Conservation (phyloP, 1,140 invertebrate genomes). For the Zaprionus ornatus region DNA sequence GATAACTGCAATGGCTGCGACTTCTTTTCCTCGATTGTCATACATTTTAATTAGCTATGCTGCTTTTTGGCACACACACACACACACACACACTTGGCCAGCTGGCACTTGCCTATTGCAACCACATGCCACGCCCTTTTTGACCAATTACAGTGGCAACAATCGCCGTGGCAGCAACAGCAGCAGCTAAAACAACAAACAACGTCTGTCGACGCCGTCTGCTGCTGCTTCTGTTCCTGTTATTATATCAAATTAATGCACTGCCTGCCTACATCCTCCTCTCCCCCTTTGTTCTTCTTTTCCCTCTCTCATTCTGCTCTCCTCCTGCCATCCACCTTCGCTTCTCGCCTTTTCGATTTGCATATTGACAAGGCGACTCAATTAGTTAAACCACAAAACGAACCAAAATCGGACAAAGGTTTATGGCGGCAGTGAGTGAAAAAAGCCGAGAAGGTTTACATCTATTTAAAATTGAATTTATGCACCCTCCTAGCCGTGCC, state of each 20-base stretch:
- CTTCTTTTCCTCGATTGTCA: constrained; percentile 16
- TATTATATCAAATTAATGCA: constrained; percentile 76
- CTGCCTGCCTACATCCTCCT: constrained; percentile 8
- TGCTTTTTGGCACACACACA: background rate
- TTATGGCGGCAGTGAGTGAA: background rate
- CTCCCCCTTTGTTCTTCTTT: background rate
- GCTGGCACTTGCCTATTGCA: constrained; percentile 18
- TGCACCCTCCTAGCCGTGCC: constrained; percentile 61
- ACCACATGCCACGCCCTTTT: background rate
- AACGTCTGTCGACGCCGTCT: constrained; percentile 3
- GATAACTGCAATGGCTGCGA: constrained; percentile 1
- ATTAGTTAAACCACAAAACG: constrained; percentile 82
- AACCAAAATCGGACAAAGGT: constrained; percentile 6
- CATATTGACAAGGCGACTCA: constrained; percentile 81
- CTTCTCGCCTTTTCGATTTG: constrained; percentile 48
- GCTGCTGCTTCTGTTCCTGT: constrained; percentile 38
- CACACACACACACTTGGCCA: background rate
- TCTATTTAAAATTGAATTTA: constrained; percentile 80
- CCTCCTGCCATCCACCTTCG: too few relatives aligned
- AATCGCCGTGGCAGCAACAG: constrained; percentile 15
- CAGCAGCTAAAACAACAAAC: constrained; percentile 43
- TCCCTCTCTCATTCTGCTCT: too few relatives aligned
- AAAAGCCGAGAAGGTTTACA: constrained; percentile 67
- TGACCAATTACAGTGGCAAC: constrained; percentile 25
- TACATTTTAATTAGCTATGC: constrained; percentile 40